A percentile compares a stretch with the other conserved stretches of the same genome.
phyloP scores from a whole-genome alignment of 1,140 invertebrate genomes.

The Vanessa atalanta region DNA sequence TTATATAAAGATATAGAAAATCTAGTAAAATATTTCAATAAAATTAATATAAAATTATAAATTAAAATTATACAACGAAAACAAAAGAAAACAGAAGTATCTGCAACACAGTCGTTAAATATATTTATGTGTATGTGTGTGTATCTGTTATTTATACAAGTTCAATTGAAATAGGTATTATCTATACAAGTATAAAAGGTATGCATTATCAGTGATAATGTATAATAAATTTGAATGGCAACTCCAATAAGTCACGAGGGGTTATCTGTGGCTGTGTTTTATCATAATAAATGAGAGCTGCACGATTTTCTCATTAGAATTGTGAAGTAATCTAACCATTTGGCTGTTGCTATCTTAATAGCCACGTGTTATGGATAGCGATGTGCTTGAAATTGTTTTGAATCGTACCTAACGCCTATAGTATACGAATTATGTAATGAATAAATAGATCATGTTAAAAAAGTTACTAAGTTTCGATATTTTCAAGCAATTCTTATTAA shows the following conservation, averaged over 20 bases:
- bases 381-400: not conserved
- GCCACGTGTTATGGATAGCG: slow-evolving; percentile 24
- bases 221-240: slow-evolving; percentile 17
- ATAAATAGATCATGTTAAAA: not conserved
- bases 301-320: slow-evolving; percentile 23
- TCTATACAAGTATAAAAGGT: not conserved
- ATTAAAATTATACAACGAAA: too few species aligned
- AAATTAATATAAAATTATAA: too few species aligned
- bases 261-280: slow-evolving; percentile 19
- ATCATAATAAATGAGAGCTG: slow-evolving; percentile 19
- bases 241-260: slow-evolving; percentile 22
- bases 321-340: slow-evolving; percentile 7
- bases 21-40: too few species aligned
- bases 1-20: too few species aligned
- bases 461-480: too few species aligned
- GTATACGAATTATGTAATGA: not conserved
- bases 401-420: not conserved
- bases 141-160: too few species aligned
- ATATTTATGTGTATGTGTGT: too few species aligned
- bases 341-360: slow-evolving; percentile 28
- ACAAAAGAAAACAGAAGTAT: too few species aligned
- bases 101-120: too few species aligned
- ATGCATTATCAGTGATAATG: not conserved
- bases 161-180: not conserved
- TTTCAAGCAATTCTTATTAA: too few species aligned